Conservation (phyloP, 92 coral and sea anemone genomes). For the Galaxea fascicularis region DNA sequence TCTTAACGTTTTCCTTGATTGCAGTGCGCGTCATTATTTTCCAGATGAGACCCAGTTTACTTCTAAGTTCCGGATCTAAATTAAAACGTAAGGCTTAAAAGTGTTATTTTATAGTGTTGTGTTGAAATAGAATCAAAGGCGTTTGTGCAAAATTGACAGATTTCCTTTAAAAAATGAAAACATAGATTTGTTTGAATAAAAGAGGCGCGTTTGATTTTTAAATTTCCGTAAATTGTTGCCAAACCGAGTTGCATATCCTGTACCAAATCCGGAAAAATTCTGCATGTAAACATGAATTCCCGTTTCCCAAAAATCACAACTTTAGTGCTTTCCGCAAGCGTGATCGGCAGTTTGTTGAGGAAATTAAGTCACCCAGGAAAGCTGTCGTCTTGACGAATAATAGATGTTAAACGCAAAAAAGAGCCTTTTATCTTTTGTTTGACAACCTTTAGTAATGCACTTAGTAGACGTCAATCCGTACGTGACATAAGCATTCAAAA, state of each 20-base stretch:
- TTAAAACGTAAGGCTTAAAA: too few species aligned
- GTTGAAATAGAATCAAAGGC: not conserved
- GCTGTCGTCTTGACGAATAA: constrained; percentile 2
- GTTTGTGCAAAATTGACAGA: not conserved
- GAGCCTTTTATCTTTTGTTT: not conserved
- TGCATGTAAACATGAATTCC: not conserved
- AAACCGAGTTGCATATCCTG: not conserved
- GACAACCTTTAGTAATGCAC: not conserved
- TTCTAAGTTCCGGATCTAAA: too few species aligned
- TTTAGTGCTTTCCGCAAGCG: not conserved
- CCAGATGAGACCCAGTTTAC: too few species aligned
- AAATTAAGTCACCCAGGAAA: not conserved
- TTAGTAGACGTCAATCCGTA: constrained; percentile 25
- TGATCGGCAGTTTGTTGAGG: not conserved
- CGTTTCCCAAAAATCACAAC: not conserved
- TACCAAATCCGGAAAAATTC: not conserved
- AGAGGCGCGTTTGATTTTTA: not conserved
- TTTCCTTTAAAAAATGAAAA: not conserved
- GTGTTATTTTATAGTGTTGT: too few species aligned
- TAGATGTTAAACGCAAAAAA: not conserved
- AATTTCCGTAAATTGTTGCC: not conserved
- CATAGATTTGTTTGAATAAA: not conserved
- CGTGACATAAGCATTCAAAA: constrained; percentile 11
- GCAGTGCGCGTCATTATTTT: too few species aligned
- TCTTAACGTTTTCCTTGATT: too few species aligned